Base-by-base conservation (phyloP, 1,140 invertebrate genomes). In the Bombus huntii region DNA sequence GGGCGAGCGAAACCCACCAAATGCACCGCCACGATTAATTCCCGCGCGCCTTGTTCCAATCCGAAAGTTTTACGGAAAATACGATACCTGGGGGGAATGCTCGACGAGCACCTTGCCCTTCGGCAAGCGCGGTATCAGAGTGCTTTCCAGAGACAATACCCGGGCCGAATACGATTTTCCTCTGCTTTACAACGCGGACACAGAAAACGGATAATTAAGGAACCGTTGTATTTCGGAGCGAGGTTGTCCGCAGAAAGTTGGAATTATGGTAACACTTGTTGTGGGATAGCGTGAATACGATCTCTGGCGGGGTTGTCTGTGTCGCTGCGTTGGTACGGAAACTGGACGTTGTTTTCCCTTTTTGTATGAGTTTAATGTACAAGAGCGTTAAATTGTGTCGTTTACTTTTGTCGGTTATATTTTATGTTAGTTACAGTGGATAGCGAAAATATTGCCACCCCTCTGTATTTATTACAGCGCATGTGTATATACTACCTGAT, bases 21-120 rank as follows among this genome's bases (percentile, higher is more conserved):
- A 86, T 70, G 88, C 81, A 34, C 83, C 57, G 74, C 37, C 78
- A 70, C 81, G 85, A 90, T 90, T 88, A 87, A 90, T 86, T 83
- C 80, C 31, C 72, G 82, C 53, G 70, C 85, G 47, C 74, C 80
- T 72, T 68, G 81, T 68, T 85, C 62, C 79, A 66, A 90, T 82
- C 66, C 59, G 65, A 85, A 90, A 90, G 70, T 90, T 90, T 78
- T 68, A 31, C 75, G 81, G 70, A 87, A 89, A 89, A 89, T 89
- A 87, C 75, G 86, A 84, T 76, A 76, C 62, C 65, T 28, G 15
- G 31, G 65, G 18, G 44, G 73, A 73, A 28, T 6, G 1, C 13
- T 57, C 57, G n/a, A 42, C 66, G 44, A 42, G 47, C 66, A 47
- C 62, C 47, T 80, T 59, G 42, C 75, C 44, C 25, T 42, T 28